A percentile compares a stretch with the other conserved stretches of the same genome.
Evolutionary conservation across 2,888 invertebrate genomes (phyloP).

Genomic region (Copidosoma aretas): DNA sequence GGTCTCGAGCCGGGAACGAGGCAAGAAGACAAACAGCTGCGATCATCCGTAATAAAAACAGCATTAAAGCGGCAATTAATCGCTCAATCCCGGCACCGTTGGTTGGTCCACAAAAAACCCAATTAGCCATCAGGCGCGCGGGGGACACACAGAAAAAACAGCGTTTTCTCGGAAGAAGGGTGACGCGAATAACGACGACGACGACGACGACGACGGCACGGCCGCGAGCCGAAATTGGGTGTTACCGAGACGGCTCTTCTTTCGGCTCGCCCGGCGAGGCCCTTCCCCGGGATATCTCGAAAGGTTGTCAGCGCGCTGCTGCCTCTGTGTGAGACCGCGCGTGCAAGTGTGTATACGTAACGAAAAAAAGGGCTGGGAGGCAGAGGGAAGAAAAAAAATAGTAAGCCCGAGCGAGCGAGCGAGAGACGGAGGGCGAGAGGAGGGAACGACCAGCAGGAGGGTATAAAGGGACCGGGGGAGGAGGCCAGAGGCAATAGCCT

Average conservation of each 20-base stretch:
- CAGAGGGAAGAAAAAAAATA: not conserved
- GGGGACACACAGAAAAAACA: too few species aligned
- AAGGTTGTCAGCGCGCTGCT: slow-evolving; percentile 34
- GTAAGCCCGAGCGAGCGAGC: too few species aligned
- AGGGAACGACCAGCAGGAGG: not conserved
- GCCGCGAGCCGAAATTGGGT: slow-evolving; percentile 41
- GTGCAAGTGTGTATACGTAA: too few species aligned
- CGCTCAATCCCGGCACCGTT: slow-evolving; percentile 21
- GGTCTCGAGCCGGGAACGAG: too few species aligned
- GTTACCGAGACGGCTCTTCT: slow-evolving; percentile 53
- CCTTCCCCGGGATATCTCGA: slow-evolving; percentile 18
- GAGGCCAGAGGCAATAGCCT: slow-evolving; percentile 58
- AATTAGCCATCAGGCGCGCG: slow-evolving; percentile 26
- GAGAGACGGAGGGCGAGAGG: not conserved
- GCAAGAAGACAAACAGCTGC: slow-evolving; percentile 3
- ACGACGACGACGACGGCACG: too few species aligned
- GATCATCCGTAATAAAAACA: not conserved
- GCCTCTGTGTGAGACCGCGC: not conserved
- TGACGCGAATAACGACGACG: too few species aligned
- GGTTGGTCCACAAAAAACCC: slow-evolving; percentile 10
- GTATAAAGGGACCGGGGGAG: slow-evolving; percentile 15
- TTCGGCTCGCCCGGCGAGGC: slow-evolving; percentile 26
- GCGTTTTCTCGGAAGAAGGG: too few species aligned
- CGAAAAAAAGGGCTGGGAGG: not conserved
- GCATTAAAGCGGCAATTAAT: slow-evolving; percentile 23